These are phyloP conservation scores for Synergus laeviventris DNA, from an alignment of 2,888 invertebrate genomes.

Conservation along the genomic window DNA sequence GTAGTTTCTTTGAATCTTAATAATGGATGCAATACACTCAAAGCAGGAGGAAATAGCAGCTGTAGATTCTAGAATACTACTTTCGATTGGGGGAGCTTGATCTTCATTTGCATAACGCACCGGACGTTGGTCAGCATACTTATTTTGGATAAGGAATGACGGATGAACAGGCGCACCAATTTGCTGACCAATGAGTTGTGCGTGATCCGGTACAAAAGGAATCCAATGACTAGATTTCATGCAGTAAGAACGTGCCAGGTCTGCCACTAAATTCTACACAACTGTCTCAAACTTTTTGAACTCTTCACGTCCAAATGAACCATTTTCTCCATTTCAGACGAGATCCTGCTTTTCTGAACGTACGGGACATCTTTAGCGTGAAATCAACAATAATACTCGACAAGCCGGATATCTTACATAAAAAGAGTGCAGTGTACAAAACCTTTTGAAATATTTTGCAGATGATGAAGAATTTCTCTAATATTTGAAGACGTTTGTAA, in stretches of 20 bases:
- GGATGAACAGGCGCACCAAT: conserved; percentile 53
- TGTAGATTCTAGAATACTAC: conserved; percentile 52
- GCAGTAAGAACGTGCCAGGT: neutral
- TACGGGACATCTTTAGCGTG: neutral
- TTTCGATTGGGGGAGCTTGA: conserved; percentile 53
- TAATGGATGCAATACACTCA: conserved; percentile 50
- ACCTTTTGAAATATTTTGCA: neutral
- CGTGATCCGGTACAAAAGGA: conserved; percentile 47
- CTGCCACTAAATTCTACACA: neutral
- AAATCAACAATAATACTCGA: neutral
- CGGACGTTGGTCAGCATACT: conserved; percentile 65
- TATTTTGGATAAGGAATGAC: conserved; percentile 65
- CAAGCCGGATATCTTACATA: neutral
- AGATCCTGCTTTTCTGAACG: neutral
- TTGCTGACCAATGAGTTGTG: conserved; percentile 51
- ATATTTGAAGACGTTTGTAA: neutral
- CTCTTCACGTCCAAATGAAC: conserved; percentile 3
- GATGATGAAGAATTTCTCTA: neutral
- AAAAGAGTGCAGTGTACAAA: neutral
- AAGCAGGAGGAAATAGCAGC: conserved; percentile 52
- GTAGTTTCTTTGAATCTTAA: conserved; percentile 38
- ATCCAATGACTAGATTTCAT: conserved; percentile 29
- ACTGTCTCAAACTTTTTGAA: conserved; percentile 6
- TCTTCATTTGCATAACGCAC: conserved; percentile 60
- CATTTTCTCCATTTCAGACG: neutral